Base-by-base conservation (phyloP, 2,113 vertebrate species). In the Eclectus roratus region DNA sequence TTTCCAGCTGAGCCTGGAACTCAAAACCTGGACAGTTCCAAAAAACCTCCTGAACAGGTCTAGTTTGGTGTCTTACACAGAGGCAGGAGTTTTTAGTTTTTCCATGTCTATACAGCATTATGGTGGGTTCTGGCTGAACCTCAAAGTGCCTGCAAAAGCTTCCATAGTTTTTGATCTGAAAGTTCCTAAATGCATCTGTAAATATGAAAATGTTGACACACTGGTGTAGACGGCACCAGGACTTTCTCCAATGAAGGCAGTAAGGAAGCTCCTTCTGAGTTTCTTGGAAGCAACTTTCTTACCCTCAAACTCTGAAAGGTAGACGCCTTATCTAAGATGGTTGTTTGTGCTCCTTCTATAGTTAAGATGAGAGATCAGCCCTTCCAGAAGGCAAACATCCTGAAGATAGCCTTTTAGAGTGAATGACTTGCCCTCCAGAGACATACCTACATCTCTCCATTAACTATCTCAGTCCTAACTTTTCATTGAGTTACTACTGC, bases 1-100 rank as follows among this genome's bases (percentile, higher is more conserved):
- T 88, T 95, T 96, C 78, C 89, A 94, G 73, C 88, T 91, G 27
- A 86, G 77, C 50, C 61, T 97, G 86, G 80, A 94, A 96, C 61
- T 86, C 0, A 1, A 90, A 92, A 92, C 86, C 49, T 61, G 27
- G 31, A n/a, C 20, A 53, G n/a, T 65, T 87, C 70, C 82, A 87
- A 89, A 80, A 80, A 49, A 10, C 66, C 27, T 52, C 50, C 70
- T 43, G 41, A 69, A 41, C 53, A 80, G 20, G 29, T 84, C 61
- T 85, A 13, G 31, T 69, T 82, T 0, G 0, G 8, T 71, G 33
- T 53, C 80, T 74, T 84, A n/a, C 12, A 43, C 31, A 89, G 70
- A 28, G 10, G 10, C 50, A 92, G 17, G 28, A 6, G 47, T 44
- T 43, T 39, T 63, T 39, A 13, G 6, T 37, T 63, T 91, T 82